Base-by-base conservation (phyloP, 2,888 invertebrate genomes). In the Sphecodes monilicornis region DNA sequence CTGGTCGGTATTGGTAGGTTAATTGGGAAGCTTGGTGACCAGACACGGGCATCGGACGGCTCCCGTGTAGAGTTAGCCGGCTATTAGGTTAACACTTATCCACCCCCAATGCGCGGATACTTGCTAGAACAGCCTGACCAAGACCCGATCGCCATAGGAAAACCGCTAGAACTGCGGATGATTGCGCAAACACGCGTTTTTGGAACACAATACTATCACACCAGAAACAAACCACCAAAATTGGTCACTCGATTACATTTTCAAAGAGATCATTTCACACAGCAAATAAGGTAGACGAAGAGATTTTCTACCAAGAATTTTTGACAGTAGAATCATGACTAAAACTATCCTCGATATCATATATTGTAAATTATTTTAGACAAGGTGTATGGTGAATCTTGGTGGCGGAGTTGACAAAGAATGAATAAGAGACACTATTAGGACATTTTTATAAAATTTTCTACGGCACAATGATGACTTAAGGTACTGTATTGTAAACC, bases 1-100 rank as follows among this genome's bases (percentile, higher is more conserved):
- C 46, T 29, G 70, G 29, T 46, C 41, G 75, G 64, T 76, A 43
- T 76, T 46, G 66, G 66, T 36, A 50, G 75, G 75, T 46, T 66
- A 66, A 76, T 76, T 76, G 66, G 75, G 26, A 76, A 16, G 36
- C 43, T n/a, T 36, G 66, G 36, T 66, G 66, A 66, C 66, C 36
- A 66, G 66, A 32, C 36, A 36, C 32, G n/a, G 36, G 64, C 32
- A 64, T 64, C 32, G 64, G 32, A 32, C 64, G 64, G 29, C 29
- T 29, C 3, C 64, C 18, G 29, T 60, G 64, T 64, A 64, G 71
- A 71, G 71, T 46, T 43, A 50, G 43, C 50, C 70, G 71, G 43
- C 71, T 41, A 71, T 71, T 71, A 46, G 43, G 43, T 29, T 43
- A 43, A 71, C 71, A 64, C 32, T 64, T 32, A 32, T 64, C 32